Percentiles rank a stretch among this genome's conserved stretches.
phyloP scores from a whole-genome alignment of 2,888 invertebrate species.

The Gortyna flavago region DNA sequence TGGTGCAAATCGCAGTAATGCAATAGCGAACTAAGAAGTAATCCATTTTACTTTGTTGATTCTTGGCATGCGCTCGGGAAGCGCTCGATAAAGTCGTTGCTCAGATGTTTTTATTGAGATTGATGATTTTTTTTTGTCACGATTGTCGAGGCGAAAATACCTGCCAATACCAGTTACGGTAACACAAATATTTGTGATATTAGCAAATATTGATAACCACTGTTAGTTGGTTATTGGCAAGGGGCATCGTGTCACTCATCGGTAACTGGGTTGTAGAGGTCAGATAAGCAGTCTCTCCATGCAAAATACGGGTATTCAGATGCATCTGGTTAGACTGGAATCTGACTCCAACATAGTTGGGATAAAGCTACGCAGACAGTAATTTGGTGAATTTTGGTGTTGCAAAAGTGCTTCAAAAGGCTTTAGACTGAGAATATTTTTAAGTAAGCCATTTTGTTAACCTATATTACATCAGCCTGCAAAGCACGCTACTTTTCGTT shows the following conservation, averaged over 20 bases:
- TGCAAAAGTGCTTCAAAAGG: too few species aligned
- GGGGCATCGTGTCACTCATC: background rate
- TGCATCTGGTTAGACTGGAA: background rate
- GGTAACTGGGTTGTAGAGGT: background rate
- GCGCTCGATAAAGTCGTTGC: constrained; percentile 23
- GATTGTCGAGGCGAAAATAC: background rate
- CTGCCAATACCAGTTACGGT: background rate
- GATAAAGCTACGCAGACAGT: background rate
- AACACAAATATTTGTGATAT: background rate
- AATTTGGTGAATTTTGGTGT: too few species aligned
- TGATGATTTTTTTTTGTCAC: background rate
- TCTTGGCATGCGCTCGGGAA: constrained; percentile 32
- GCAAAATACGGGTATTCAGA: background rate
- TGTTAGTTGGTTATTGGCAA: background rate
- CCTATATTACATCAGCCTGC: background rate
- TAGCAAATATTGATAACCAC: background rate
- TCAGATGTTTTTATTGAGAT: constrained; percentile 18
- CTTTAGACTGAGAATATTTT: too few species aligned
- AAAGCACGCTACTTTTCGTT: background rate
- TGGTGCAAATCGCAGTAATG: constrained; percentile 62
- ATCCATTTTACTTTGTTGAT: constrained; percentile 65
- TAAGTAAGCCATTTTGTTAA: too few species aligned
- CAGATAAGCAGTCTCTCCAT: background rate
- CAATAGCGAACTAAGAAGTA: constrained; percentile 53
- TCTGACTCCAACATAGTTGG: background rate